Conservation (phyloP, 1,140 invertebrate genomes). For the Eufriesea mexicana region DNA sequence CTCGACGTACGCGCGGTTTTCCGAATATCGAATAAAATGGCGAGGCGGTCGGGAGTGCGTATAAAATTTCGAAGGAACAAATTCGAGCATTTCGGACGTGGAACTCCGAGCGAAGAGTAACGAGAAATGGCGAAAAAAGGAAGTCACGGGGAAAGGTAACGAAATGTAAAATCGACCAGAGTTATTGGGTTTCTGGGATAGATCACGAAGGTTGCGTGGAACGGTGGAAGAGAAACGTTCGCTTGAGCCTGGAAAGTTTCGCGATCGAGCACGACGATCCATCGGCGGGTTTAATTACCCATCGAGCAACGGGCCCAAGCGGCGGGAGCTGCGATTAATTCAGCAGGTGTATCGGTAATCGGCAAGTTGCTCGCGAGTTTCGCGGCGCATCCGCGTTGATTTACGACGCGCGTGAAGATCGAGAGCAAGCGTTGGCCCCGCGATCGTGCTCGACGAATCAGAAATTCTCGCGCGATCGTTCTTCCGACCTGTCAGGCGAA, state of each 20-base stretch:
- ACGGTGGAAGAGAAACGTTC: not conserved
- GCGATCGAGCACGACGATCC: not conserved
- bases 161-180: too few species aligned
- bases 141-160: too few species aligned
- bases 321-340: conserved; percentile 15
- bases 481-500: conserved; percentile 61
- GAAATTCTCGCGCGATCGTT: conserved; percentile 61
- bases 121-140: too few species aligned
- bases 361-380: conserved; percentile 14
- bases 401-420: conserved; percentile 40
- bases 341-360: conserved; percentile 29
- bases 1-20: not conserved
- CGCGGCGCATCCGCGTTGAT: conserved; percentile 38
- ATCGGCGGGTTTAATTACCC: conserved; percentile 19
- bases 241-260: not conserved
- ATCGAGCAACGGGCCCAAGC: not conserved
- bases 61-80: not conserved
- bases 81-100: not conserved
- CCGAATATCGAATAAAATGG: not conserved
- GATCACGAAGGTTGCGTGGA: not conserved
- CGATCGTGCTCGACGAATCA: conserved; percentile 47
- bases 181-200: too few species aligned
- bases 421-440: conserved; percentile 33
- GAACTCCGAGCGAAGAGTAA: not conserved
- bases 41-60: not conserved